These are phyloP conservation scores for Zaprionus inermis DNA, from an alignment of 1,140 invertebrate genomes.

Conservation along the genomic window DNA sequence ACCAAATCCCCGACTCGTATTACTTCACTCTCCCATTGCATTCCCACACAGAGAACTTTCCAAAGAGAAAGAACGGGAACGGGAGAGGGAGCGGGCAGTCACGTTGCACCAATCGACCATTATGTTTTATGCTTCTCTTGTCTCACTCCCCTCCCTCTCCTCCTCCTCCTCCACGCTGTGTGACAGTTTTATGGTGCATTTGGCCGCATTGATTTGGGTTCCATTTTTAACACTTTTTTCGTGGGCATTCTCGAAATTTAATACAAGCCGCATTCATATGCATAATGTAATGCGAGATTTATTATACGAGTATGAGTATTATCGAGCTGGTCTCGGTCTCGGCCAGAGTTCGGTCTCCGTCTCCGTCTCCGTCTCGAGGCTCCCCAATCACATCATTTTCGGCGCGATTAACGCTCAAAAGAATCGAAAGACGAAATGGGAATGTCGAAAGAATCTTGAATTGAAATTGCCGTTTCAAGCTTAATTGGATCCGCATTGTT, in stretches of 20 bases:
- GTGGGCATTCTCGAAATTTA: constrained; percentile 54
- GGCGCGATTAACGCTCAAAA: constrained; percentile 70
- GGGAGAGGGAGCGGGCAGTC: constrained; percentile 36
- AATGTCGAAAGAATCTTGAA: constrained; percentile 30
- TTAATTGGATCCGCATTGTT: constrained; percentile 70
- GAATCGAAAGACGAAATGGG: constrained; percentile 26
- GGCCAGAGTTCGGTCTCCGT: not conserved
- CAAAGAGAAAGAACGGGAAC: constrained; percentile 32
- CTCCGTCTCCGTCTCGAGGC: not conserved
- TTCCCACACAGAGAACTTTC: constrained; percentile 73
- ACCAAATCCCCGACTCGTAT: constrained; percentile 33
- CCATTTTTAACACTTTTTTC: constrained; percentile 70
- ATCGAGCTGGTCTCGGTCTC: constrained; percentile 18
- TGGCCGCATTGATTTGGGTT: constrained; percentile 63
- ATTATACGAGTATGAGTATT: constrained; percentile 69
- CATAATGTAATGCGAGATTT: constrained; percentile 77
- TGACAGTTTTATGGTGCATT: constrained; percentile 76
- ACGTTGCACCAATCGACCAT: constrained; percentile 54
- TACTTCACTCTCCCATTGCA: constrained; percentile 9
- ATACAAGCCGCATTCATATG: constrained; percentile 76
- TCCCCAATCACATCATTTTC: constrained; percentile 65
- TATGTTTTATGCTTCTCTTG: constrained; percentile 67
- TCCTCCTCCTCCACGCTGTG: constrained; percentile 1
- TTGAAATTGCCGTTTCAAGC: constrained; percentile 40
- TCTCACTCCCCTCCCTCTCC: constrained; percentile 5